Evolutionary conservation across 2,797 vertebrate species (phyloP), one percentile per base, ranked within the genome.

Genomic region (Chelidonichthys spinosus): DNA sequence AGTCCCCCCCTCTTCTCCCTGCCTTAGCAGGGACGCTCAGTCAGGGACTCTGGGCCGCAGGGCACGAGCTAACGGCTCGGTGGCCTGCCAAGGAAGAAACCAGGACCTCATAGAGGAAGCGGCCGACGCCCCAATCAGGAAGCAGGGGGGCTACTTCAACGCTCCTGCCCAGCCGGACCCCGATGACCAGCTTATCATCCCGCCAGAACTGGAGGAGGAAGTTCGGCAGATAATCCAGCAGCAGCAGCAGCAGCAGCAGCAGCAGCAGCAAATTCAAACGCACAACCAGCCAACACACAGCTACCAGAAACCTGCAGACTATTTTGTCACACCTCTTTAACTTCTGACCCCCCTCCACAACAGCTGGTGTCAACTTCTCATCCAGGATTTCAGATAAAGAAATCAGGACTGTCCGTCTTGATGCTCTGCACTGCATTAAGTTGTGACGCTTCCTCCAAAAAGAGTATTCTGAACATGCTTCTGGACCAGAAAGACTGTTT

Each of bases 161-260:
- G 98, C 98, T 6, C 97, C 98, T 0, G 96, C 98, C 0, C 97
- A 99, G 82, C 97, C 96, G 0, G 98, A 99, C 84, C 98, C 98
- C 0, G 98, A 99, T 0, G 98, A 99, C 79, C 97, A 98, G 93
- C 97, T 99, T 60, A 97, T 99, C 90, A 96, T 99, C 78, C 98
- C 98, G 0, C 98, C 98, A 0, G 98, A 99, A 92, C 95, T 99
- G 52, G 98, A 99, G 85, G 98, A 99, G 79, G 98, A 99, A 66
- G 97, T 99, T n/a, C 97, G 96, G 62, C 97, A 98, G 92, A 97
- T 99, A 70, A 99, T 99, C 93, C 98, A 97, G 71, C 97, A 98
- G 82, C 97, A 98, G 87, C 97, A 97, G 83, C 95, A 96, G 35
- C 94, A 96, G 35, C 82, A 82, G 53, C 78, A 80, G 36, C 61